Evolutionary conservation across 2,888 invertebrate genomes (phyloP), one percentile per base, ranked within the genome.

Genomic region (Phania funesta): DNA sequence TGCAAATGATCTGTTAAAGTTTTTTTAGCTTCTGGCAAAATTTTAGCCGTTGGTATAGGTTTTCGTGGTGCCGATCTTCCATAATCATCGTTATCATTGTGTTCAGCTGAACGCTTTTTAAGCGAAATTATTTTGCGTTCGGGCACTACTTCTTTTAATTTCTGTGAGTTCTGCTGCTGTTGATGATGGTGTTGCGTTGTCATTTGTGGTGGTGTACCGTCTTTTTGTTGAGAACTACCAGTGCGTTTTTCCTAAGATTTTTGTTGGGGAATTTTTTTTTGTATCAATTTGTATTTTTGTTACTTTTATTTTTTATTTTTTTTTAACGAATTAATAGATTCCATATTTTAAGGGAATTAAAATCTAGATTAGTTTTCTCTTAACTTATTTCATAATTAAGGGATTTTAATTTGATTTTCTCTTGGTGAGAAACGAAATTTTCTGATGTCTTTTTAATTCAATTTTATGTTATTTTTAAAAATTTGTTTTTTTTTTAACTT

Each of bases 121-220:
- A 91, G 80, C 13, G 90, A 90, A 41, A 91, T 91, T 56, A 91
- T 88, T 85, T 91, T 91, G 74, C 90, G 90, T 65, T 90, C 90
- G 1, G 88, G 87, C 11, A 87, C 88, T 48, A 87, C 86, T 54
- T 89, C 88, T 58, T 87, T 89, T 3, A 89, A 75, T 74, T 89
- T 89, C 74, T 86, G 85, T 18, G 87, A 85, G 5, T 78, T 81
- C 58, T 86, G 84, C 9, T 79, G 81, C 64, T 84, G 32, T 46
- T 84, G 85, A 38, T 86, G 85, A 3, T 78, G 85, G 3, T 80
- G 70, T 38, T 83, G 79, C 6, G 56, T 32, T 24, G 41, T 24
- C 8, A 41, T n/a, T 48, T 58, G 48, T 73, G 71, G 78, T 35
- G 83, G 79, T n/a, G 87, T 85, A 56, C 79, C 70, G 64, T 65